These are phyloP conservation scores for Prolemur simus DNA, from an alignment of 2,113 vertebrate species.

Conservation along the genomic window DNA sequence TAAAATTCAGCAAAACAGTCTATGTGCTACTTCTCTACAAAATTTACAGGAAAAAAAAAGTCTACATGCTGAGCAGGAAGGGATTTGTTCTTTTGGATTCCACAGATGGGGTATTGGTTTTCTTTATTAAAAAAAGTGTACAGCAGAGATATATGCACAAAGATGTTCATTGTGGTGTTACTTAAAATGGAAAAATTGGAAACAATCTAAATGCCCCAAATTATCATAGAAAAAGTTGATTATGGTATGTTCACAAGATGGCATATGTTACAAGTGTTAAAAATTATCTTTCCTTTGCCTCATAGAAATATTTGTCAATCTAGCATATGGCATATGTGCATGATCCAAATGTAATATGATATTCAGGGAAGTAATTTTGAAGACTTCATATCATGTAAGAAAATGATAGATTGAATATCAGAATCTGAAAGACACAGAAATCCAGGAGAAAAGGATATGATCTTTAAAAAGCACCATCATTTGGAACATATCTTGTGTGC, in stretches of 20 bases:
- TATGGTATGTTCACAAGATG: background rate
- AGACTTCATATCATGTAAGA: background rate
- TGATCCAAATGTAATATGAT: background rate
- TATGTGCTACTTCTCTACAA: background rate
- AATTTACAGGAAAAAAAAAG: no score
- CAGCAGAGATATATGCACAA: background rate
- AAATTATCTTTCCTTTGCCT: slow-evolving; percentile 2
- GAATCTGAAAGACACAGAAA: background rate
- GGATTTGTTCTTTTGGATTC: slow-evolving; percentile 14
- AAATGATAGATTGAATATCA: background rate
- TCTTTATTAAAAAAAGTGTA: background rate
- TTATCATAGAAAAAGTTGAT: background rate
- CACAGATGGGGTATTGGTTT: background rate
- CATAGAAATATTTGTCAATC: slow-evolving; percentile 43
- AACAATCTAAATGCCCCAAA: slow-evolving; percentile 1
- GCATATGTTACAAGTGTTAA: background rate
- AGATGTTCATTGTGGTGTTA: slow-evolving; percentile 29
- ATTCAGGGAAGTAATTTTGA: background rate
- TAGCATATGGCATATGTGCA: background rate
- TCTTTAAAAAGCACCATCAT: background rate
- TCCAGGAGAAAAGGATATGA: background rate
- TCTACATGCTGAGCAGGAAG: background rate
- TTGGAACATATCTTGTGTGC: background rate
- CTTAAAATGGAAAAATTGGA: slow-evolving; percentile 35
- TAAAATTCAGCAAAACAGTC: slow-evolving; percentile 27